Base-by-base conservation (phyloP, 2,888 invertebrate species). In the Anthophora plumipes region DNA sequence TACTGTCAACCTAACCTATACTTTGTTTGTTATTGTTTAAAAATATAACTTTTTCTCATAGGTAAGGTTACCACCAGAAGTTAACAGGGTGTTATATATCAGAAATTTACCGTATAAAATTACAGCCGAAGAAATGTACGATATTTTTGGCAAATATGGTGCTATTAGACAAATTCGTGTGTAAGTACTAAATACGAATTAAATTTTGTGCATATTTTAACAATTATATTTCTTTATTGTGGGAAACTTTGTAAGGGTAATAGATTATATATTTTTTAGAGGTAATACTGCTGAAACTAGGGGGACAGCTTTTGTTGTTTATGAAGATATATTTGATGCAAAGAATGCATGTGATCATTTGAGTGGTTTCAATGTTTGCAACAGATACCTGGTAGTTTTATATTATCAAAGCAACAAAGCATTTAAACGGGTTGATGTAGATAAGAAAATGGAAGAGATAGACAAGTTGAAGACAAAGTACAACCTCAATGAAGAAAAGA, bases 71-170 rank as follows among this genome's bases (percentile, higher is more conserved):
- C 99, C 99, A 41, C 99, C 99, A 82, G 99, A 99, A 95, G 99
- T 99, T 3, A 99, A 99, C 93, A 95, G 99, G 92, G 98, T 99
- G 77, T 94, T 99, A 5, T 99, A 99, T 92, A 97, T 99, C 12
- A 95, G 99, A 91, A 99, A 99, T 94, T 95, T 99, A 80, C 99
- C 99, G 0, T 99, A 99, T 92, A 99, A 99, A 95, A 99, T 99
- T 88, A 99, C 99, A 66, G 98, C 98, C 8, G 99, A 99, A 94
- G 99, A 99, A 96, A 99, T 99, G 99, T 99, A 99, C 93, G 99
- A 99, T 94, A 99, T 99, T 84, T 99, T 99, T 95, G 99, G 99
- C 22, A 99, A 99, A 95, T 99, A 99, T 94, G 99, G 99, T 89
- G 99, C 99, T 4, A 99, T 99, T 85, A 94, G 99, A 89, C 99